Conservation (phyloP, 1,140 invertebrate species). For the Procambarus clarkii region DNA sequence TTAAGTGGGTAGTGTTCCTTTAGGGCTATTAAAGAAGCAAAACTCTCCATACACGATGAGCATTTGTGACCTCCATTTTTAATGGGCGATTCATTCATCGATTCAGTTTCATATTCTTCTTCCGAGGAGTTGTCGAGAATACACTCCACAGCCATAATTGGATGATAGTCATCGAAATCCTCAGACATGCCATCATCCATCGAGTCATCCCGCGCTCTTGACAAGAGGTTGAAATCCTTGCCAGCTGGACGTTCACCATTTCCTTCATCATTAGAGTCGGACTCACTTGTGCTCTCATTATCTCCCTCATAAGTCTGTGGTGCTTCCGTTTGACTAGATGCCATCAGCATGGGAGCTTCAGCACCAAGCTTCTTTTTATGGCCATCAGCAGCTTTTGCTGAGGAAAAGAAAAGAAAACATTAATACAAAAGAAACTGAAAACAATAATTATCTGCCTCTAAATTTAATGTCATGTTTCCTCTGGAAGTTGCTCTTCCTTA, state of each 20-base stretch:
- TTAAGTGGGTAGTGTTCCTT: constrained; percentile 48
- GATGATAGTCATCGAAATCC: constrained; percentile 36
- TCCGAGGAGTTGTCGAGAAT: constrained; percentile 50
- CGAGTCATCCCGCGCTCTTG: not conserved
- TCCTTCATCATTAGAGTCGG: constrained; percentile 24
- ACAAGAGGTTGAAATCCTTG: not conserved
- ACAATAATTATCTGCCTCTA: too few species aligned
- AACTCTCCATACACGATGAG: constrained; percentile 33
- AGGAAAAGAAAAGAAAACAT: not conserved
- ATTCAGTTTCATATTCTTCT: constrained; percentile 24
- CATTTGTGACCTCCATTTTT: constrained; percentile 40
- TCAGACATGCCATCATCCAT: not conserved
- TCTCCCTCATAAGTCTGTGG: not conserved
- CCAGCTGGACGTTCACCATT: not conserved
- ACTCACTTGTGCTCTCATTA: constrained; percentile 7
- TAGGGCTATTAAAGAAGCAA: constrained; percentile 52
- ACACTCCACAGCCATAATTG: constrained; percentile 58
- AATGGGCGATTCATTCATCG: not conserved
- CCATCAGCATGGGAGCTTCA: not conserved
- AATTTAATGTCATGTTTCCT: too few species aligned
- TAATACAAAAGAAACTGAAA: not conserved
- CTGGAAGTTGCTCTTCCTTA: too few species aligned
- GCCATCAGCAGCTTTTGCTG: constrained; percentile 27
- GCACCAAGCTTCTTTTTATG: constrained; percentile 33
- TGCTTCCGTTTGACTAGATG: not conserved